phyloP scores from a whole-genome alignment of 2,888 invertebrate genomes.

The Baronia brevicornis region DNA sequence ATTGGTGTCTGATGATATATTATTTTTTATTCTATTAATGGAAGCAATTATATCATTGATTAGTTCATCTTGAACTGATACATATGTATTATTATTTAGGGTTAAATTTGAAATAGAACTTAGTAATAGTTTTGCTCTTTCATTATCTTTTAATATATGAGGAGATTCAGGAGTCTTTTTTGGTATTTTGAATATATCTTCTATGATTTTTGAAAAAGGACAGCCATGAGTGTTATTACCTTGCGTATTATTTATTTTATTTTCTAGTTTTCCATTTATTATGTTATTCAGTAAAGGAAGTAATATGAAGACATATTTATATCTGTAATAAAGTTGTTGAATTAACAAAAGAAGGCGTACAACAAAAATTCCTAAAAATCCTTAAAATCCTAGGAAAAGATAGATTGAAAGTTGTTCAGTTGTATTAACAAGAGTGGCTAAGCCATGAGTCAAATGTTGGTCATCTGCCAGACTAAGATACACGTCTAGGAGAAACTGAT shows the following conservation, averaged over 20 bases:
- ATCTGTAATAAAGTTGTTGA: slow-evolving; percentile 34
- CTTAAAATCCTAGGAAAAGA: too few species aligned
- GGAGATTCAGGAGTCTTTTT: slow-evolving; percentile 37
- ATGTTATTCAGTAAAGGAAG: slow-evolving; percentile 27
- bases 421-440: too few species aligned
- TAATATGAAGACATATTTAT: slow-evolving; percentile 38
- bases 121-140: slow-evolving; percentile 74
- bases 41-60: slow-evolving; percentile 61
- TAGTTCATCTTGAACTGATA: slow-evolving; percentile 47
- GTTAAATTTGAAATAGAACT: slow-evolving; percentile 73
- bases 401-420: too few species aligned
- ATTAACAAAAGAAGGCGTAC: too few species aligned
- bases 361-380: too few species aligned
- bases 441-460: too few species aligned
- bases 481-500: too few species aligned
- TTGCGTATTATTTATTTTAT: slow-evolving; percentile 19
- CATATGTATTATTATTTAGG: slow-evolving; percentile 34
- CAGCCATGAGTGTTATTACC: slow-evolving; percentile 44
- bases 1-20: slow-evolving; percentile 36
- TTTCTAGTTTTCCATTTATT: slow-evolving; percentile 25
- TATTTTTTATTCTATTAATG: slow-evolving; percentile 60
- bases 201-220: slow-evolving; percentile 58
- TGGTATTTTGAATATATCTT: slow-evolving; percentile 59
- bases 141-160: slow-evolving; percentile 36
- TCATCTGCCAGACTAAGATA: too few species aligned